Evolutionary conservation across 1,140 invertebrate species (phyloP), one percentile per base, ranked within the genome.

Genomic region (Amyelois transitella): DNA sequence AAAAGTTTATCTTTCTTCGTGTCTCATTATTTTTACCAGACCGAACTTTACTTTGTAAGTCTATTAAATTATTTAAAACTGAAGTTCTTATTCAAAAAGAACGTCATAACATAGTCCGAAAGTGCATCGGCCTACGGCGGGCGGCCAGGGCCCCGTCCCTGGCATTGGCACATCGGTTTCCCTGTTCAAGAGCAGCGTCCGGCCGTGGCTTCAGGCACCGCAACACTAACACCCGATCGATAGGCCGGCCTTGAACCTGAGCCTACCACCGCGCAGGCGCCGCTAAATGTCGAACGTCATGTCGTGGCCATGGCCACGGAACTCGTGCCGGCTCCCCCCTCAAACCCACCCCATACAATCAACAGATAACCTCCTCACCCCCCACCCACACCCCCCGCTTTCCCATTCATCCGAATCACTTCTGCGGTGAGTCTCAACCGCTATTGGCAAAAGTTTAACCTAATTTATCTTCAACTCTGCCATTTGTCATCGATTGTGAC

Each of bases 401-500:
- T 48, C 48, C 63, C 65, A 73, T 78, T 82, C 80, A 82, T 82
- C 69, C 71, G 68, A 69, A 44, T 51, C 64, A 60, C 54, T 70
- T 60, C 59, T 55, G 66, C 53, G 60, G 65, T 55, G 66, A 48
- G 50, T 25, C 53, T 53, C 43, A 43, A 55, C 44, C 53, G 53
- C 62, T 32, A 47, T 53, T 51, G 55, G 43, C 21, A 53, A 48
- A 48, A 6, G 7, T 61, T 54, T 69, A 53, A 58, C 43, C 51
- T 64, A 62, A 64, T 74, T 66, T 55, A 64, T 57, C 62, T 45
- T 78, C 69, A 81, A 74, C 79, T 83, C 59, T 83, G 79, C 66
- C 75, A 77, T 83, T 82, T 83, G 60, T 53, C 75, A 74, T 83
- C 66, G 77, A 81, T 75, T 79, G 32, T 72, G 75, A 81, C 70